phyloP scores from a whole-genome alignment of 2,888 invertebrate species.

The Andrena marginata region DNA sequence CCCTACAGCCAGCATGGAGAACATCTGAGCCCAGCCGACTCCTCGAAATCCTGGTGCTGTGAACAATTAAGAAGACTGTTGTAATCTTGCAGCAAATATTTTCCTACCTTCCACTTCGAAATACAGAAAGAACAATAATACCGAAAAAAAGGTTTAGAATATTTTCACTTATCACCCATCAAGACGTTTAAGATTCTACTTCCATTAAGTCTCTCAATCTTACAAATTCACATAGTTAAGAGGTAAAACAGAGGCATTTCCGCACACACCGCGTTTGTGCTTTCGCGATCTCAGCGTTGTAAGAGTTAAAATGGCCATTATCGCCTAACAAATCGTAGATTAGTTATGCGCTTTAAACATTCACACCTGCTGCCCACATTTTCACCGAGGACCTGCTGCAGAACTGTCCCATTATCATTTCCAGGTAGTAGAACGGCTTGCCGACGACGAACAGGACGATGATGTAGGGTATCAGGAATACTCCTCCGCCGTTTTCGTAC shows the following conservation, averaged over 20 bases:
- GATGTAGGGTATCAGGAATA: conserved; percentile 89
- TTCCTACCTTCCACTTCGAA: too few relatives aligned
- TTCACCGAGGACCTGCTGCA: conserved; percentile 92
- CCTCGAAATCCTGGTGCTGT: conserved; percentile 92
- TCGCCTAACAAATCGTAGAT: background rate
- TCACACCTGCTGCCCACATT: conserved; percentile 87
- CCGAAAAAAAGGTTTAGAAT: too few relatives aligned
- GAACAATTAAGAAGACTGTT: background rate
- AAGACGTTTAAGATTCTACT: too few relatives aligned
- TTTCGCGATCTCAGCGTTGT: too few relatives aligned
- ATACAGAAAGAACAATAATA: too few relatives aligned
- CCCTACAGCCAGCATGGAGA: conserved; percentile 83
- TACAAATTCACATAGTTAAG: too few relatives aligned
- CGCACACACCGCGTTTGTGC: too few relatives aligned
- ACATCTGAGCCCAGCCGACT: conserved; percentile 86
- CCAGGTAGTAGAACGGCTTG: conserved; percentile 94
- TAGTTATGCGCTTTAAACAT: background rate
- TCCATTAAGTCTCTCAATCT: too few relatives aligned
- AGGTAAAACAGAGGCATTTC: too few relatives aligned
- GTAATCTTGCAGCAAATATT: too few relatives aligned
- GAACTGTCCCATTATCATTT: conserved; percentile 94
- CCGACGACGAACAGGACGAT: conserved; percentile 89
- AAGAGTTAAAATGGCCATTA: too few relatives aligned
- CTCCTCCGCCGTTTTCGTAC: conserved; percentile 90
- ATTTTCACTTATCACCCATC: too few relatives aligned